Evolutionary conservation across 2,797 vertebrate species (phyloP), one percentile per base, ranked within the genome.

Genomic region (Nothura maculosa): DNA sequence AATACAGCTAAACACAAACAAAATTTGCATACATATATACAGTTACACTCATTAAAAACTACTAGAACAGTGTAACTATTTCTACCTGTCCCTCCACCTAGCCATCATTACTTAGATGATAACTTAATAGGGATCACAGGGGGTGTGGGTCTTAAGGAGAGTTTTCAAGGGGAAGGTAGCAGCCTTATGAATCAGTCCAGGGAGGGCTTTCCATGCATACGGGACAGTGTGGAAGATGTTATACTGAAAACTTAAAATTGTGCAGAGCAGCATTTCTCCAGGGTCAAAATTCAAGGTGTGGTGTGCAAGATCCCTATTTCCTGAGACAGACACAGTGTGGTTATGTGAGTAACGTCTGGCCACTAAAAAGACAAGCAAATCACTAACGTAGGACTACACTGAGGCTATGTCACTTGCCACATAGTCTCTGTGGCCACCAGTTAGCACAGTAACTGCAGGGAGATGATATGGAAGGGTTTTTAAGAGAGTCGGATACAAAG

Each of bases 181-280:
- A 90, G 86, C 83, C 91, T 94, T 74, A 94, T 32, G 92, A 69
- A 79, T 90, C 94, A 92, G 90, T 72, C 84, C 74, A 73, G 93
- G 96, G 83, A 96, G 87, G 95, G 90, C 83, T 92, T 89, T 96
- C 92, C 96, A 96, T 96, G 95, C 96, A 95, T 79, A 95, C 14
- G 76, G 97, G 95, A 95, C 96, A 97, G 92, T 77, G 88, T 94
- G 95, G 93, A 70, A 90, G 90, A 72, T 74, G 85, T 85, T 87
- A 30, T 70, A 64, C 3, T 4, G 6, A 55, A 27, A 87, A 70
- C 28, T 89, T 87, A 78, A 81, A 90, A 91, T 42, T 85, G 89
- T 85, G 89, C 92, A 95, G 94, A 97, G 96, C 95, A 97, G 95
- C 93, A 72, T 95, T 96, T 82, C 87, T 94, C 61, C 40, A 13